Percentiles rank a stretch among this genome's conserved stretches.
phyloP scores from a whole-genome alignment of 2,113 vertebrate genomes.

The Hippocampus zosterae region DNA sequence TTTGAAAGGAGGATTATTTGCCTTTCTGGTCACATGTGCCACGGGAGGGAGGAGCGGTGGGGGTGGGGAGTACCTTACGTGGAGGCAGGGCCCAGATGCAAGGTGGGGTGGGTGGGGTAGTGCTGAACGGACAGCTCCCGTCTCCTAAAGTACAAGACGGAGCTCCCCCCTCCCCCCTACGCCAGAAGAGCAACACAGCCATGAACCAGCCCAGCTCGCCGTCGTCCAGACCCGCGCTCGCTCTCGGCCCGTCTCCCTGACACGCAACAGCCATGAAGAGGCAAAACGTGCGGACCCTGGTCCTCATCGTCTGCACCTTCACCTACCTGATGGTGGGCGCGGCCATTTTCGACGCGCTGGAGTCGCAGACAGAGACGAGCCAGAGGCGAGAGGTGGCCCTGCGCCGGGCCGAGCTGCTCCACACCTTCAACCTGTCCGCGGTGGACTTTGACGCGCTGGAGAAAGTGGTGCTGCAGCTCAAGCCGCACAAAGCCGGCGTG shows the following conservation, averaged over 20 bases:
- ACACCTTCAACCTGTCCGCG: conserved; percentile 83
- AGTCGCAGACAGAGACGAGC: conserved; percentile 81
- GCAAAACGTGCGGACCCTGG: conserved; percentile 91
- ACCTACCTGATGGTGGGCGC: conserved; percentile 93
- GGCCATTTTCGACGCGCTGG: conserved; percentile 89
- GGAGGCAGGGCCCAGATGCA: conserved; percentile 27
- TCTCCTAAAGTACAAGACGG: conserved; percentile 59
- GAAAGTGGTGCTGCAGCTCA: conserved; percentile 84
- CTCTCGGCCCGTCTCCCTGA: conserved; percentile 65
- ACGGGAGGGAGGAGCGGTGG: not conserved
- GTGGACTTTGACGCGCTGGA: conserved; percentile 81
- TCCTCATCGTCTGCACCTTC: conserved; percentile 91
- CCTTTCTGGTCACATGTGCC: not conserved
- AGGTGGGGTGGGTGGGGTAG: conserved; percentile 57
- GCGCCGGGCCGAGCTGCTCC: conserved; percentile 71
- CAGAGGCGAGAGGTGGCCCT: conserved; percentile 72
- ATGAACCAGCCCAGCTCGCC: conserved; percentile 80
- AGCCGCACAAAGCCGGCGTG: conserved; percentile 90
- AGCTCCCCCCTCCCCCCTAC: conserved; percentile 24
- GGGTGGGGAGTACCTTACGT: not conserved
- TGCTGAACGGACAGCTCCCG: conserved; percentile 88
- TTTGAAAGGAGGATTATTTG: not conserved
- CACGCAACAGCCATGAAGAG: conserved; percentile 81
- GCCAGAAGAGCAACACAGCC: conserved; percentile 66
- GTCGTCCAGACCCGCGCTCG: conserved; percentile 66